Conservation (phyloP, 2,797 vertebrate genomes). For the Sebastes alutus region DNA sequence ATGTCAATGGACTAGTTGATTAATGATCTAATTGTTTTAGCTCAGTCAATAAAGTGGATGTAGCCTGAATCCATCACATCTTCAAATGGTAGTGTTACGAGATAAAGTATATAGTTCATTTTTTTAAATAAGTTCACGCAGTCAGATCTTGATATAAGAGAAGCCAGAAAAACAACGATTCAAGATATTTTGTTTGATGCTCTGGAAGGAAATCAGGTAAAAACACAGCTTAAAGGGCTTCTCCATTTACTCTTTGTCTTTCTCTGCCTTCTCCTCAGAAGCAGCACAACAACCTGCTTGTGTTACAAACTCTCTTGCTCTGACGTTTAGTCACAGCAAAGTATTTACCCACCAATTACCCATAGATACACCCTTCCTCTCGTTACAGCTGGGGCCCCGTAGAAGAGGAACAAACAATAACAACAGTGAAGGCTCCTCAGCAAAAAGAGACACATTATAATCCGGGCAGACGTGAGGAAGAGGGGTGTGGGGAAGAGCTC, state of each 20-base stretch:
- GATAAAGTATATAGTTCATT: neutral
- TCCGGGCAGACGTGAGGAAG: conserved; percentile 62
- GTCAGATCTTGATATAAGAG: neutral
- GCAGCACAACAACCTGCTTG: conserved; percentile 66
- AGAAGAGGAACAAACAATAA: conserved; percentile 68
- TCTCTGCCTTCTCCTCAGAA: conserved; percentile 45
- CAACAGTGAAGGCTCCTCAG: conserved; percentile 65
- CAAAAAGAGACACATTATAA: conserved; percentile 68
- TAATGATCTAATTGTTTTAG: neutral
- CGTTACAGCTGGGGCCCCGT: conserved; percentile 52
- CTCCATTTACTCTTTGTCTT: conserved; percentile 27
- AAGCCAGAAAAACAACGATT: conserved; percentile 8
- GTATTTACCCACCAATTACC: conserved; percentile 84
- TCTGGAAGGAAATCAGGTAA: conserved; percentile 49
- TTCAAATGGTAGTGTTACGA: neutral
- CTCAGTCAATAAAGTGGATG: neutral
- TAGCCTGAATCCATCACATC: neutral
- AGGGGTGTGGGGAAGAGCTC: conserved; percentile 33
- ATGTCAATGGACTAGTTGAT: neutral
- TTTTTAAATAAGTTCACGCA: neutral
- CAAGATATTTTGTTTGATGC: conserved; percentile 47
- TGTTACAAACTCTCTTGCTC: conserved; percentile 62
- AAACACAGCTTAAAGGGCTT: conserved; percentile 25
- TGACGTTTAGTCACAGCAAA: conserved; percentile 77
- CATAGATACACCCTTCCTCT: conserved; percentile 70